Base-by-base conservation (phyloP, 2,113 vertebrate genomes). In the Caranx ignobilis region DNA sequence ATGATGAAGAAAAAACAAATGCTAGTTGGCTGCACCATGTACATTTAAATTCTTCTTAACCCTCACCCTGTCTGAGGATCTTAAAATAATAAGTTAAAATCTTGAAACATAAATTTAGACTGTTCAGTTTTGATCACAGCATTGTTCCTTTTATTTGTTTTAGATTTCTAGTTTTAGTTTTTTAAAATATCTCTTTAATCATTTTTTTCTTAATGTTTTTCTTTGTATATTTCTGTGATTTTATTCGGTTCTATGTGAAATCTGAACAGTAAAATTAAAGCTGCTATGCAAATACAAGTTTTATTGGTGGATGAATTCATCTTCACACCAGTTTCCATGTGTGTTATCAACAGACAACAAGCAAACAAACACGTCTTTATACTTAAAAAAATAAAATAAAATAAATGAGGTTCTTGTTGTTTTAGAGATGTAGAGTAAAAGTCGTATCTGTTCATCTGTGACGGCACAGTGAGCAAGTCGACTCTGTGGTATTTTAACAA, bases 381-480 rank as follows among this genome's bases (percentile, higher is more conserved):
- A 41, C 11, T 41, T 41, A 10, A 70, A 43, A 11, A 62, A 62
- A 65, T 26, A 26, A 26, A 1, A 26, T 26, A 9, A 12, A 66
- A 56, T 10, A 34, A n/a, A 12, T 19, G 0, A 7, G 1, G 61
- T 55, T 71, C 12, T 64, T 64, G 9, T 56, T 11, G 57, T 55
- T 1, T 3, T 11, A 45, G 9, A 13, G n/a, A 15, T 56, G 18
- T 60, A 10, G 10, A 61, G 3, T 41, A 55, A 55, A 50, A 70
- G 7, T 55, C 12, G 66, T 9, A 74, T 31, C 13, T 55, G 18
- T 66, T 16, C 21, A 21, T 21, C 1, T 0, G 26, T 5, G 2
- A 65, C 32, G 50, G 35, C 9, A 35, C 61, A 63, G 26, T 31
- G 47, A 48, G 67, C 47, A 72, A 55, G 50, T 57, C 32, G 43